Percentiles rank a stretch among this genome's conserved stretches.
Evolutionary conservation across 2,888 invertebrate genomes (phyloP).

Genomic region (Clostera curtula): DNA sequence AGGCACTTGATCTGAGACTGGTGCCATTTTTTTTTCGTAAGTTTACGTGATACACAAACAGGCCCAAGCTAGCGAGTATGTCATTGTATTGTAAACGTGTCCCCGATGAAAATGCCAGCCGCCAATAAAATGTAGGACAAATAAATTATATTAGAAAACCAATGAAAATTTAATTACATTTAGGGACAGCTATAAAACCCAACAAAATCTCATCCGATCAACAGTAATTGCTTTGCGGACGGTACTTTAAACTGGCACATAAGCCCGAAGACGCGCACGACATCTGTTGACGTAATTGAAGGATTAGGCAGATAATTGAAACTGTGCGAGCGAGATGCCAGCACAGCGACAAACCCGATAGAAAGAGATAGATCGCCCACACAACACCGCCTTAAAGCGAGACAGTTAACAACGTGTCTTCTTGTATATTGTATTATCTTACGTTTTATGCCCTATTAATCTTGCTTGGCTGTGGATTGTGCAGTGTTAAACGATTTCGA

Average conservation of each 20-base stretch:
- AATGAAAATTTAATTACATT: slow-evolving; percentile 42
- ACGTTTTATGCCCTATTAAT: slow-evolving; percentile 74
- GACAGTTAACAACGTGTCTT: slow-evolving; percentile 80
- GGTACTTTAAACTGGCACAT: slow-evolving; percentile 71
- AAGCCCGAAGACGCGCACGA: slow-evolving; percentile 72
- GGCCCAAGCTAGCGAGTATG: too few relatives aligned
- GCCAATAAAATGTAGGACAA: slow-evolving; percentile 15
- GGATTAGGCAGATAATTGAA: slow-evolving; percentile 82
- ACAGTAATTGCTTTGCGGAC: slow-evolving; percentile 64
- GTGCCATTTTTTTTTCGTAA: too few relatives aligned
- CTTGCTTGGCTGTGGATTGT: slow-evolving; percentile 54
- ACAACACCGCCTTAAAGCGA: slow-evolving; percentile 52
- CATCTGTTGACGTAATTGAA: slow-evolving; percentile 79
- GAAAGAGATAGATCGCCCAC: slow-evolving; percentile 44
- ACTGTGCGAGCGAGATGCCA: slow-evolving; percentile 53
- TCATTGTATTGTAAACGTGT: too few relatives aligned
- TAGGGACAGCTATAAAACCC: slow-evolving; percentile 30
- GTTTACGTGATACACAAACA: too few relatives aligned
- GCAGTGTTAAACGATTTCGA: slow-evolving; percentile 25
- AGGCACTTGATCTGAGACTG: too few relatives aligned
- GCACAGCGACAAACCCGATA: slow-evolving; percentile 26
- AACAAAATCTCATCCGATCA: slow-evolving; percentile 47
- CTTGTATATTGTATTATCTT: slow-evolving; percentile 78
- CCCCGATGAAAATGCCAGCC: neutral
- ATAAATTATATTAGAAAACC: slow-evolving; percentile 26